These are phyloP conservation scores for Hydrophis major DNA, from an alignment of 2,797 vertebrate genomes.

Conservation along the genomic window DNA sequence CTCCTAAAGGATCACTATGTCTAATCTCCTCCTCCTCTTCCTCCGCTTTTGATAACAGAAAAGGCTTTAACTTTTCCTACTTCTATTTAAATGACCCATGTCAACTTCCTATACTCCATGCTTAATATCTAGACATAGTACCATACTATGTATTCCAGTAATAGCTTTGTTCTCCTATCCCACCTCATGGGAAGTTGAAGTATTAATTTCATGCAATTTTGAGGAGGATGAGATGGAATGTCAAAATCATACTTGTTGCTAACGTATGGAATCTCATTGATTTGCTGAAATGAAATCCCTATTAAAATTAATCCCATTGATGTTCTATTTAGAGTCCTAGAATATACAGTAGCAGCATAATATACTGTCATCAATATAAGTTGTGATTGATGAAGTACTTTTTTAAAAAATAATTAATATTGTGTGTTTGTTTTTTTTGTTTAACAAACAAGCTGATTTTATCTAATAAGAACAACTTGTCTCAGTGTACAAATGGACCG, in stretches of 20 bases:
- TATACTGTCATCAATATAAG: neutral
- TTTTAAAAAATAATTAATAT: neutral
- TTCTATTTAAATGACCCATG: neutral
- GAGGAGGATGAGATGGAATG: neutral
- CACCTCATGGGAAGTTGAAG: neutral
- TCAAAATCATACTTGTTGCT: neutral
- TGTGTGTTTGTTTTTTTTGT: neutral
- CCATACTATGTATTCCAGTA: neutral
- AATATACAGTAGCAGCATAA: slow-evolving; percentile 20
- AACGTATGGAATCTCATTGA: neutral
- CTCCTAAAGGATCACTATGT: neutral
- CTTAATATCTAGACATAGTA: neutral
- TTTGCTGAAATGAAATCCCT: slow-evolving; percentile 24
- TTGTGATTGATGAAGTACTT: neutral
- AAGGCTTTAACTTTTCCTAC: neutral
- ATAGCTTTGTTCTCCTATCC: neutral
- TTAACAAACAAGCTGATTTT: neutral
- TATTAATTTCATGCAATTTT: neutral
- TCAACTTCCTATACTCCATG: neutral
- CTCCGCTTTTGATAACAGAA: neutral
- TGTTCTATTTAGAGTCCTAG: slow-evolving; percentile 23
- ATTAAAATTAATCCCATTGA: slow-evolving; percentile 5
- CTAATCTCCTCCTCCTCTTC: neutral
- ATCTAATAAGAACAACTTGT: neutral
- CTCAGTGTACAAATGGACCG: neutral